A percentile compares a stretch with the other conserved stretches of the same genome.
Evolutionary conservation across 2,797 vertebrate species (phyloP).

Genomic region (Pseudomugil gertrudae): DNA sequence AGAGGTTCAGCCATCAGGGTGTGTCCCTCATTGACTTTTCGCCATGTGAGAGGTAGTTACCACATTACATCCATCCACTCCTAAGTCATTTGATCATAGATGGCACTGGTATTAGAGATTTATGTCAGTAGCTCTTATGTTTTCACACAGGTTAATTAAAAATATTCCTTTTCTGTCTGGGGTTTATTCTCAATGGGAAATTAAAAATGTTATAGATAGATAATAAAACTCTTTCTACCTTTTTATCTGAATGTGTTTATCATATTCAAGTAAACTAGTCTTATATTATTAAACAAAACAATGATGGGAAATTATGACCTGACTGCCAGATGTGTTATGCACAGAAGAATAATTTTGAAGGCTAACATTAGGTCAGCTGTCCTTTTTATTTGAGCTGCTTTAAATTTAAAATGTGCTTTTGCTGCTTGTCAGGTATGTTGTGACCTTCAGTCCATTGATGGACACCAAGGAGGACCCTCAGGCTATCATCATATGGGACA

Average conservation of each 20-base stretch:
- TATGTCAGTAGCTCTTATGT: too few species aligned
- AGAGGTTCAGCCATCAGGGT: constrained; percentile 95
- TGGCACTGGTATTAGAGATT: neutral
- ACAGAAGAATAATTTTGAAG: neutral
- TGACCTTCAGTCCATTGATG: constrained; percentile 96
- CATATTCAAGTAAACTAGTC: neutral
- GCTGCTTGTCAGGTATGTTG: constrained; percentile 86
- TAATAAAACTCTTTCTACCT: too few species aligned
- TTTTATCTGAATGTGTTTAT: neutral
- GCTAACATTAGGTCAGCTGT: neutral
- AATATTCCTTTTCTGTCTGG: too few species aligned
- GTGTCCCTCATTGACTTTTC: constrained; percentile 99
- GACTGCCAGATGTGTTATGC: neutral
- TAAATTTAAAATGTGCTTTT: neutral
- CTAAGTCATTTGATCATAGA: neutral
- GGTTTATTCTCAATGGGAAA: too few species aligned
- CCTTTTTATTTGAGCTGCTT: neutral
- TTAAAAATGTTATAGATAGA: too few species aligned
- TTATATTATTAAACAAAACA: too few species aligned
- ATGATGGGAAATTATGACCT: too few species aligned
- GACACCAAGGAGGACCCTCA: constrained; percentile 98
- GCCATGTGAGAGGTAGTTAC: constrained; percentile 92
- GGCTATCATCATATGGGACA: constrained; percentile 99
- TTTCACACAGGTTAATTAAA: too few species aligned
- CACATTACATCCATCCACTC: neutral